These are phyloP conservation scores for Mythimna vitellina DNA, from an alignment of 2,888 invertebrate genomes.

Conservation along the genomic window DNA sequence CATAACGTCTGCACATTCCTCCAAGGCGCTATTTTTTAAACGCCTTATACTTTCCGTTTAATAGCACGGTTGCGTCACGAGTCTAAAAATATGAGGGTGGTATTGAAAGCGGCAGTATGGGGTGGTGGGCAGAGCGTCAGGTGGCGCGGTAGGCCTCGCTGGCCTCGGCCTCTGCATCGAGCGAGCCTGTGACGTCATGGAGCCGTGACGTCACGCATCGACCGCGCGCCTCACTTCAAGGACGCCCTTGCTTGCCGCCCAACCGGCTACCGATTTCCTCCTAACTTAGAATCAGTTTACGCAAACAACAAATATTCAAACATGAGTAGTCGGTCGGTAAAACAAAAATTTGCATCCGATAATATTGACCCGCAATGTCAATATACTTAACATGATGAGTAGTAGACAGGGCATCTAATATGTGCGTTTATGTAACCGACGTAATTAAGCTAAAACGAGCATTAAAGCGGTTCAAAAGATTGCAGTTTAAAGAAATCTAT, in stretches of 20 bases:
- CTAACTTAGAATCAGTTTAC: constrained; percentile 69
- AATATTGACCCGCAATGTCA: constrained; percentile 58
- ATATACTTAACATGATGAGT: constrained; percentile 44
- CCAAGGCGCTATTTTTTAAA: constrained; percentile 70
- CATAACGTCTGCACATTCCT: constrained; percentile 59
- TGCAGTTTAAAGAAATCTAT: constrained; percentile 8
- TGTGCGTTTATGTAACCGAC: constrained; percentile 18
- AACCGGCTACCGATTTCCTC: constrained; percentile 80
- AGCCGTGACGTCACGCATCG: constrained; percentile 86
- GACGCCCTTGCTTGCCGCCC: constrained; percentile 83
- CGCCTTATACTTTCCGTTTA: constrained; percentile 72
- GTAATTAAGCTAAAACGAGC: background rate
- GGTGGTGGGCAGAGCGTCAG: constrained; percentile 75
- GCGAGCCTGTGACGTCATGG: constrained; percentile 86
- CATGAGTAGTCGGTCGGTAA: constrained; percentile 35
- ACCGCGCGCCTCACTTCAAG: constrained; percentile 85
- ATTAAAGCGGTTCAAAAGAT: constrained; percentile 10
- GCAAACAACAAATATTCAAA: constrained; percentile 60
- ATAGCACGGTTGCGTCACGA: constrained; percentile 84
- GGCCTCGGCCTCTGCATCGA: constrained; percentile 82
- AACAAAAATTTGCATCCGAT: constrained; percentile 45
- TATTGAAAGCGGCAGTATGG: constrained; percentile 69
- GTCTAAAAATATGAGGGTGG: constrained; percentile 87
- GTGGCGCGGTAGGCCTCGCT: constrained; percentile 68
- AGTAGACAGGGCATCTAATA: constrained; percentile 4